Base-by-base conservation (phyloP, 2,888 invertebrate genomes). In the Drosophila nr. perissopoda region DNA sequence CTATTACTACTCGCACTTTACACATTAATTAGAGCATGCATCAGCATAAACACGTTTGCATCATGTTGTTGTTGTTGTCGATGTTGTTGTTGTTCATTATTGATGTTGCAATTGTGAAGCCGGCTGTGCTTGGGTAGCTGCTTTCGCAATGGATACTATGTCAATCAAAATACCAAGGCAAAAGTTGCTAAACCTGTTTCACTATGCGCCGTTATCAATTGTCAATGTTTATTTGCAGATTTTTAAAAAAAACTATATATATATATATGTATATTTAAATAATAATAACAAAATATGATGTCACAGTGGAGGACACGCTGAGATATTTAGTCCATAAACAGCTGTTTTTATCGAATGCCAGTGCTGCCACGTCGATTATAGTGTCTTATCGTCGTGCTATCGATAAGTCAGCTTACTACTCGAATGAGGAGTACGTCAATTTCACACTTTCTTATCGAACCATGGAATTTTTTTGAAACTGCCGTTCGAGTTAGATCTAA, bases 61-160 rank as follows among this genome's bases (percentile, higher is more conserved):
- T 45, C 58, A 40, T 40, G 31, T 57, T 65, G 5, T 57, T 48
- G 16, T 69, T 60, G 25, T 45, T 59, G 49, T 58, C 67, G 54
- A 33, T 57, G 73, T 67, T 54, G 61, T 58, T 74, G 58, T 49
- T 58, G 45, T 59, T 25, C 8, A 25, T 38, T 62, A 16, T 74
- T 76, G 76, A n/a, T 36, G 54, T 56, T 56, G 52, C 69, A 49
- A 45, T 51, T 62, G 60, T 61, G 38, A 60, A 27, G 67, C 82
- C 74, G 82, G 82, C 69, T 66, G 51, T 60, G 49, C 49, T 57
- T 34, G 64, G 29, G 83, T 87, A 89, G 89, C 82, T 73, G 78
- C 91, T 91, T 91, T 91, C 83, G 89, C 92, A 87, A 90, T 92
- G 92, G 90, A 90, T 89, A 91, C 89, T 92, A 90, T 77, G 82